Base-by-base conservation (phyloP, 2,888 invertebrate genomes). In the Terebella lapidaria region DNA sequence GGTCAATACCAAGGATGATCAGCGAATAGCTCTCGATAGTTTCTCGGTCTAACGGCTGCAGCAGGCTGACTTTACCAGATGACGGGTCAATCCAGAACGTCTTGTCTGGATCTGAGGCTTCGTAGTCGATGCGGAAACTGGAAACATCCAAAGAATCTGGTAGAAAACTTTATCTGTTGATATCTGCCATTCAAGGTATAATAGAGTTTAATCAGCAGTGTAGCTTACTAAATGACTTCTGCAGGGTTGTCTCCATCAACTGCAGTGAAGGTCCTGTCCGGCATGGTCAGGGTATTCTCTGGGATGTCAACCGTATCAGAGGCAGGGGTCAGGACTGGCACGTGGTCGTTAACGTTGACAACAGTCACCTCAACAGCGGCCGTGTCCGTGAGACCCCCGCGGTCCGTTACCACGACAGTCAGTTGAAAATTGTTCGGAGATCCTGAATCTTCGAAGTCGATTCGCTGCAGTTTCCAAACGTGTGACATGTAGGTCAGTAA, bases 341-440 rank as follows among this genome's bases (percentile, higher is more conserved):
- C 89, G 82, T 94, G 94, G 83, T 97, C 97, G 82, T 97, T 97
- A 61, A 92, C 87, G 83, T 97, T 96, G 66, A 88, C 81, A 61
- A 97, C 88, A 26, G 88, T 85, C 25, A 95, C 88, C 78, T 90
- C 87, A 18, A 95, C 89, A 49, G 10, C 5, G 15, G 49, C 24
- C 5, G 18, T 49, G 24, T 22, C 24, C 15, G 10, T 35, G 10
- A 22, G 22, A 22, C 22, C 22, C 5, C 10, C 5, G 24, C 49
- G n/a, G 22, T 49, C 49, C 5, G 49, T 49, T 24, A 49, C 49
- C 22, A 5, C 5, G 15, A 49, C 49, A 24, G 5, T 49, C 5
- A 49, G 22, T 15, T 10, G 5, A 5, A 49, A 49, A n/a, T 5
- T 5, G 18, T 49, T 49, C 5, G 10, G 10, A 20, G 5, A 5